phyloP scores from a whole-genome alignment of 2,113 vertebrate species.

The Amphiprion ocellaris region DNA sequence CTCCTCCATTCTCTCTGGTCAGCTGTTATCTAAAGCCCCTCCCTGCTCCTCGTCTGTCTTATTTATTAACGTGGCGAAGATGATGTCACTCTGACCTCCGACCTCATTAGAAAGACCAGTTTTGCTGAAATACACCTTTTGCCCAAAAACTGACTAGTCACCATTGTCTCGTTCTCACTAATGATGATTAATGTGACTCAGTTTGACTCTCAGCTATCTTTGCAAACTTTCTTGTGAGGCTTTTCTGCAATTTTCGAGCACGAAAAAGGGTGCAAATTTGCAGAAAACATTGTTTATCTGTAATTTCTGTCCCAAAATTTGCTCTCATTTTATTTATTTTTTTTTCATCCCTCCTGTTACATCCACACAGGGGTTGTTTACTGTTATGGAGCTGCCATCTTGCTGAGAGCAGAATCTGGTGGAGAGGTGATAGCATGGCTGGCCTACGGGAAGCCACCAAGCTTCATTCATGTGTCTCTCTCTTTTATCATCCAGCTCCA shows the following conservation, averaged over 20 bases:
- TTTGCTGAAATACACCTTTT: background rate
- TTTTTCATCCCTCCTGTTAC: background rate
- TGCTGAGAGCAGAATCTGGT: conserved; percentile 67
- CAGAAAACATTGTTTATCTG: conserved; percentile 9
- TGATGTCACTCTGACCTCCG: conserved; percentile 15
- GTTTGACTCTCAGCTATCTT: background rate
- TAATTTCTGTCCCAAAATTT: background rate
- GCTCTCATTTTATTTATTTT: background rate
- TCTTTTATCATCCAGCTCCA: conserved; percentile 55
- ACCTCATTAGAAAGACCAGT: conserved; percentile 7
- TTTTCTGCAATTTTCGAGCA: background rate
- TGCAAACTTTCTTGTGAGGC: background rate
- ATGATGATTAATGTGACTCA: background rate
- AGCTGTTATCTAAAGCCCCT: background rate
- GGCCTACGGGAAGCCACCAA: conserved; percentile 58
- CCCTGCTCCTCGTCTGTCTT: background rate
- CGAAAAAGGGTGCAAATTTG: background rate
- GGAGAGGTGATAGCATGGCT: conserved; percentile 60
- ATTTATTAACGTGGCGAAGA: background rate
- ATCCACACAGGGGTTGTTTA: conserved; percentile 43
- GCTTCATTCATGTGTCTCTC: conserved; percentile 65
- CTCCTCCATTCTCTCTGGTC: background rate
- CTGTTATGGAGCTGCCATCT: conserved; percentile 53
- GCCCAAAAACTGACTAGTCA: background rate
- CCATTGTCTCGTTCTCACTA: background rate